Base-by-base conservation (phyloP, 2,113 vertebrate genomes). In the Tricholaema leucomelas region DNA sequence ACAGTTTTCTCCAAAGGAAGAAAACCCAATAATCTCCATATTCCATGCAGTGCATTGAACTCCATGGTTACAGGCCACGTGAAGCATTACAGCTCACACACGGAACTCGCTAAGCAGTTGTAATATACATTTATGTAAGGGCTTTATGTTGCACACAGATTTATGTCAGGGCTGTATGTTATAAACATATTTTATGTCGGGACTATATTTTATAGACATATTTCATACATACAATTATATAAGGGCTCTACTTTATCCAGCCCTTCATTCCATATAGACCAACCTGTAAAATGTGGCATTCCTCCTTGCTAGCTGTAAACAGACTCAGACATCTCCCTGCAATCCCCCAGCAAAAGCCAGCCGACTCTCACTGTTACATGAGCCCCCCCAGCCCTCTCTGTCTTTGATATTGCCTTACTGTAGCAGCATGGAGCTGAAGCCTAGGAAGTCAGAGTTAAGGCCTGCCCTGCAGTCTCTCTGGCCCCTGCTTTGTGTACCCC, bases 391-490 rank as follows among this genome's bases (percentile, higher is more conserved):
- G 87, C 80, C 69, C 44, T 85, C 74, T 81, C 77, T 95, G 92
- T 82, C 65, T 85, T 46, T 66, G 23, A 74, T 73, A 70, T 6
- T 83, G 73, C 70, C 63, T 74, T 82, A 84, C 73, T 89, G 89
- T 74, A 72, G 74, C 93, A 91, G 73, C 52, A 84, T 54, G 60
- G 84, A 77, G 70, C 56, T 46, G 48, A 66, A 87, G 84, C 55
- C 40, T 67, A 65, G 82, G 91, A 94, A 95, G 89, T 88, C 89
- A 93, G 94, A 96, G 81, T 92, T 91, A 95, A 42, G 50, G 23
- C 61, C 46, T 82, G 83, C 91, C 61, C 74, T 84, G 94, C 60
- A 81, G 67, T 82, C 86, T 90, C 91, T 79, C 19, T 61, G 74
- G 58, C 79, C 30, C 10, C 88, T 92, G 83, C 96, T 92, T 95